Base-by-base conservation (phyloP, 2,113 vertebrate genomes). In the Phrynosoma platyrhinos region DNA sequence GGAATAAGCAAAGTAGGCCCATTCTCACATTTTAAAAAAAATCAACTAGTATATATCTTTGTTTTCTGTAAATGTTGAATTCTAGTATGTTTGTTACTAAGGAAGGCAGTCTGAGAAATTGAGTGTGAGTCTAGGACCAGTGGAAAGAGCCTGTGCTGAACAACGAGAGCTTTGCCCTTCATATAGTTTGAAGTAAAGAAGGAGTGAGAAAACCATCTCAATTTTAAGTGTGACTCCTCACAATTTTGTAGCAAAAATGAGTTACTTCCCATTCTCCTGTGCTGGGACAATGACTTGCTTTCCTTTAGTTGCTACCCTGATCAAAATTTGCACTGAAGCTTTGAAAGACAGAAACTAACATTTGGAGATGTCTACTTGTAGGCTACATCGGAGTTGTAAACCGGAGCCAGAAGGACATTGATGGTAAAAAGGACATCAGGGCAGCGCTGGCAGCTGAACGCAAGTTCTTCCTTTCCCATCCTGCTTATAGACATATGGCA, bases 331-430 rank as follows among this genome's bases (percentile, higher is more conserved):
- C 64, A 16, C 62, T 68, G 14, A 42, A 9, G 18, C 14, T 53
- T 25, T 40, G 53, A 58, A 55, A 40, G 10, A 27, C 9, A 82
- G 2, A 42, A 89, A 13, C 69, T 94, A 58, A 13, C 1, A 3
- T 0, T 21, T 32, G 62, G 0, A 55, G 47, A 71, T 87, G 14
- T 92, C 14, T 86, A 83, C 9, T 6, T 75, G 8, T 84, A 99
- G 99, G 99, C 36, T 99, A 99, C 90, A 98, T 99, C 9, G 99
- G 99, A 0, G 99, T 99, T 4, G 99, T 99, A 14, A 99, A 99
- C 96, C 97, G 99, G 30, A 99, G 99, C 95, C 99, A 99, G 96
- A 99, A 99, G 95, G 99, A 99, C 92, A 99, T 99, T 0, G 99
- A 99, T 0, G 99, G 99, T 2, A 98, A 95, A 93, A 99, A 99